Percentiles rank a stretch among this genome's conserved stretches.
phyloP scores from a whole-genome alignment of 2,888 invertebrate species.

The Nebria salina region DNA sequence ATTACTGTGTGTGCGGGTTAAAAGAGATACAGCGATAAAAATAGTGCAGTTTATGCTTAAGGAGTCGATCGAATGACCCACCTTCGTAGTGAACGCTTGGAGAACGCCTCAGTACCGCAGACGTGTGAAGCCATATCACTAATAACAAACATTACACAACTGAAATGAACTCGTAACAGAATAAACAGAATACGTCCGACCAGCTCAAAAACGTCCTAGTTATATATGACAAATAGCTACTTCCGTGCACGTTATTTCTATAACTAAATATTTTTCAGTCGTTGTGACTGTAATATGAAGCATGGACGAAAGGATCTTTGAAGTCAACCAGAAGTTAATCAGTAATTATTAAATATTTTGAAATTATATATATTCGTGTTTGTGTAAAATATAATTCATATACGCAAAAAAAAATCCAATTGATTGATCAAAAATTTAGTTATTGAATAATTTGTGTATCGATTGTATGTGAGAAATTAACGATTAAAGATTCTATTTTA shows the following conservation, averaged over 20 bases:
- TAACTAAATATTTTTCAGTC: neutral
- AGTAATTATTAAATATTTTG: too few relatives aligned
- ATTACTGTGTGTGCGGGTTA: neutral
- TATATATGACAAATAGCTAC: neutral
- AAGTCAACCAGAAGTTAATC: neutral
- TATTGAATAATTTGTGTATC: too few relatives aligned
- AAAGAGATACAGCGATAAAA: neutral
- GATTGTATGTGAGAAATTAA: too few relatives aligned
- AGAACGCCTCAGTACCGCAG: constrained; percentile 19
- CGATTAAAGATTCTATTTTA: too few relatives aligned
- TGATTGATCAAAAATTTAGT: too few relatives aligned
- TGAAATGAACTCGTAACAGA: constrained; percentile 18
- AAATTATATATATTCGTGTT: too few relatives aligned
- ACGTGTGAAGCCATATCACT: constrained; percentile 28
- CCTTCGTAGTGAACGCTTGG: constrained; percentile 22
- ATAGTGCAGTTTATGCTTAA: neutral
- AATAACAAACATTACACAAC: constrained; percentile 26
- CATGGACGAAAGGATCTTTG: neutral
- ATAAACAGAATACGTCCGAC: neutral
- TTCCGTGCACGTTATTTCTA: neutral
- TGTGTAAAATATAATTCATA: neutral
- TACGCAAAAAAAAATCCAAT: too few relatives aligned
- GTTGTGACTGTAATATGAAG: neutral
- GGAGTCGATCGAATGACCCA: constrained; percentile 29
- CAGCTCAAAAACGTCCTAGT: neutral